phyloP scores from a whole-genome alignment of 2,888 invertebrate genomes.

The Dryadula phaetusa region DNA sequence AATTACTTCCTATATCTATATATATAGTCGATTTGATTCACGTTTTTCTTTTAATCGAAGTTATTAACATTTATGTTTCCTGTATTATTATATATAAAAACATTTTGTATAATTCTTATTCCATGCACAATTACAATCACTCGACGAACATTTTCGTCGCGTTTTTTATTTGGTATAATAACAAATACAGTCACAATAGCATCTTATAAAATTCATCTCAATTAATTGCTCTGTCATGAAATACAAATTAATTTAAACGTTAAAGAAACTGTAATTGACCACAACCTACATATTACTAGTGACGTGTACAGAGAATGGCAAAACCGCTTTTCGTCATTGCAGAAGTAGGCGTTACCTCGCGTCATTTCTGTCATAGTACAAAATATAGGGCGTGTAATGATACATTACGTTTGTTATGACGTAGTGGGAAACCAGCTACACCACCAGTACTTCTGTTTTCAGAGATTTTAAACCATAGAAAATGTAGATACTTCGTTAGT shows the following conservation, averaged over 20 bases:
- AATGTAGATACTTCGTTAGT: too few species aligned
- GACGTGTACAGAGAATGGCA: constrained; percentile 13
- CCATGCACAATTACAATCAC: too few species aligned
- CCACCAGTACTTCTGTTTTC: not conserved
- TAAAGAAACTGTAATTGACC: constrained; percentile 11
- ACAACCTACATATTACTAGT: not conserved
- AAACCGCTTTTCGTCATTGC: constrained; percentile 27
- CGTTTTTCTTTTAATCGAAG: too few species aligned
- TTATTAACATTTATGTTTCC: too few species aligned
- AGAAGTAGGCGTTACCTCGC: constrained; percentile 30
- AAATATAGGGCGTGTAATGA: constrained; percentile 21
- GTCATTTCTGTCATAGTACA: constrained; percentile 19
- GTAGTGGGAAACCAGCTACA: not conserved
- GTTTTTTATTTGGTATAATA: too few species aligned
- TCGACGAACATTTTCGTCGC: too few species aligned
- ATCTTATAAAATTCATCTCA: too few species aligned
- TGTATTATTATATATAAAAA: too few species aligned
- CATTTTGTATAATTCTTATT: too few species aligned
- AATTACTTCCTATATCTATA: not conserved
- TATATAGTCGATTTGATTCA: too few species aligned
- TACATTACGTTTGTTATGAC: constrained; percentile 2
- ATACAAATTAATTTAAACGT: not conserved
- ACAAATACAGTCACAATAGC: too few species aligned
- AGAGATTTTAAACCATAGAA: too few species aligned
- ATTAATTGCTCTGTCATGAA: not conserved